Evolutionary conservation across 2,113 vertebrate genomes (phyloP).

Genomic region (Nothoprocta pentlandii): DNA sequence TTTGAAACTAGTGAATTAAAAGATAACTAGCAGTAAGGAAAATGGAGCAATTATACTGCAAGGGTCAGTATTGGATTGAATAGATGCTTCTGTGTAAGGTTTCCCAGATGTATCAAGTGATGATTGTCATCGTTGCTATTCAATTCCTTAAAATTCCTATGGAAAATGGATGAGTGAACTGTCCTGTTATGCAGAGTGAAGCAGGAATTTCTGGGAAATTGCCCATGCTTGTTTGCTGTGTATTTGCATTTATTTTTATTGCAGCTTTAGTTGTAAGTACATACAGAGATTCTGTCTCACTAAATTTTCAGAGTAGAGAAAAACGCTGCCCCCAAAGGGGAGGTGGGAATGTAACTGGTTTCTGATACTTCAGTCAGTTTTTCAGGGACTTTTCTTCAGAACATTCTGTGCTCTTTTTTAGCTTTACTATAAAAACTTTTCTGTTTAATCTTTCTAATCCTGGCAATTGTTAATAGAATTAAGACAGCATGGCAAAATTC

Average conservation of each 20-base stretch:
- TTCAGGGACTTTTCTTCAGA: neutral
- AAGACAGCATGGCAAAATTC: neutral
- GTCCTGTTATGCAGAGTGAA: neutral
- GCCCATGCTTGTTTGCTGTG: neutral
- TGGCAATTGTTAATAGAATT: neutral
- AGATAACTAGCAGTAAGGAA: neutral
- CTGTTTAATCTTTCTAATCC: neutral
- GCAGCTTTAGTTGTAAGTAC: neutral
- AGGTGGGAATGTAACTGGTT: neutral
- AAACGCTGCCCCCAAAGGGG: neutral
- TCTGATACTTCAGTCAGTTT: neutral
- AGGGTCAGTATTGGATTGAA: neutral
- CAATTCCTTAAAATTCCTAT: neutral
- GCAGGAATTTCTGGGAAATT: neutral
- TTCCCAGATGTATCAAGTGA: neutral
- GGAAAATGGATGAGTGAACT: neutral
- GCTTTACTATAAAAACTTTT: no score
- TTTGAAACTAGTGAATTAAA: neutral
- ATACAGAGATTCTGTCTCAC: fast-evolving
- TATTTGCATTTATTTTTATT: neutral
- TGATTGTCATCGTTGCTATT: neutral
- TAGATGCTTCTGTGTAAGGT: neutral
- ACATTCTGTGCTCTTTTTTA: neutral
- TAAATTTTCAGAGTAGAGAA: no score
- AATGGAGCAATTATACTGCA: neutral